Conservation (phyloP, 2,113 vertebrate genomes). For the Varanus komodoensis region DNA sequence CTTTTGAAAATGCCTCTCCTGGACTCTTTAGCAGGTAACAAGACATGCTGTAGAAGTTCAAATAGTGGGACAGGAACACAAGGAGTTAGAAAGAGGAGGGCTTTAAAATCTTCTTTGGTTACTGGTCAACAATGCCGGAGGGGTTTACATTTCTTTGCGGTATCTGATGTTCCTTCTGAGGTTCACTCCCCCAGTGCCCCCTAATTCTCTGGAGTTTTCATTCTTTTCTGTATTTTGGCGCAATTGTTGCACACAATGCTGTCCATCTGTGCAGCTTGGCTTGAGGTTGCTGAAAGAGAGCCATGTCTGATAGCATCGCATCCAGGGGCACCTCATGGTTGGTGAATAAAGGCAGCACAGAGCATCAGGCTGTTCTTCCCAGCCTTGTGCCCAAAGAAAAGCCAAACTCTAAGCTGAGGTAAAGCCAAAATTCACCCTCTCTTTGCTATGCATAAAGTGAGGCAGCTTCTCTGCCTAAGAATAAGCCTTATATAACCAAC, state of each 20-base stretch:
- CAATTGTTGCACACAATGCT: not conserved
- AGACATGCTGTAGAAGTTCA: not conserved
- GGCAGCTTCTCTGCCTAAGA: not conserved
- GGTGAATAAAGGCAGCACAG: not conserved
- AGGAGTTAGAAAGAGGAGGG: not conserved
- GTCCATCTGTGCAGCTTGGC: not conserved
- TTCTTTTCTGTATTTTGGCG: not conserved
- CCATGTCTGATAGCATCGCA: not conserved
- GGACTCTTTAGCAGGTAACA: not conserved
- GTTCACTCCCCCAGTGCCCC: not conserved
- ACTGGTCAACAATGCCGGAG: not conserved
- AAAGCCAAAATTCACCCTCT: not conserved
- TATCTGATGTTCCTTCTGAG: not conserved
- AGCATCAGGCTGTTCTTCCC: not conserved
- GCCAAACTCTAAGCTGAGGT: not conserved
- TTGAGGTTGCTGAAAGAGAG: not conserved
- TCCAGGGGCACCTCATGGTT: not conserved
- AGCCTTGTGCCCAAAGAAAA: not conserved
- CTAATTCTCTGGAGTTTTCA: not conserved
- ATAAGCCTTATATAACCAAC: not conserved
- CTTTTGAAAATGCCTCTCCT: not conserved
- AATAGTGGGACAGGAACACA: not conserved
- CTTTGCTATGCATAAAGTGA: not conserved
- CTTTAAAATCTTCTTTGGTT: not conserved
- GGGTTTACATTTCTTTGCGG: not conserved